Evolutionary conservation across 2,888 invertebrate genomes (phyloP).

Genomic region (Pheosia gnoma): DNA sequence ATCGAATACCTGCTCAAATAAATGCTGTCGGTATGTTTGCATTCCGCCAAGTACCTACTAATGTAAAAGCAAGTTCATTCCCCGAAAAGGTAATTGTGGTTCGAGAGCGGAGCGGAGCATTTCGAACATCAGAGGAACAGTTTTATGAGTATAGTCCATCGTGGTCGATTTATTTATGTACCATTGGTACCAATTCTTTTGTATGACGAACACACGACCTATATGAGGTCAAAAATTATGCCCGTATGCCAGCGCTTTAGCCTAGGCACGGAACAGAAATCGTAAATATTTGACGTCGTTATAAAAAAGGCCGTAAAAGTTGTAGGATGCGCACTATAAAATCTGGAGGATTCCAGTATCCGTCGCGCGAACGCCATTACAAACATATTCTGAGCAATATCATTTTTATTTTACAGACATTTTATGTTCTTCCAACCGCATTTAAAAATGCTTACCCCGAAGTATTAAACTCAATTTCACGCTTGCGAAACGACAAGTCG

Average conservation of each 20-base stretch:
- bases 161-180: constrained; percentile 53
- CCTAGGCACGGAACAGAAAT: constrained; percentile 40
- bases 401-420: constrained; percentile 41
- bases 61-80: constrained; percentile 58
- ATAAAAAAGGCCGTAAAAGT: constrained; percentile 62
- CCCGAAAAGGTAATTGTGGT: constrained; percentile 52
- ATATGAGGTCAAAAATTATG: constrained; percentile 40
- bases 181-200: constrained; percentile 50
- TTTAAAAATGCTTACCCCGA: constrained; percentile 34
- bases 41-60: constrained; percentile 44
- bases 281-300: constrained; percentile 46
- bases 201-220: constrained; percentile 33
- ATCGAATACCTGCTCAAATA: constrained; percentile 47
- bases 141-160: constrained; percentile 64
- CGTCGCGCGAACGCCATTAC: constrained; percentile 25
- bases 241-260: constrained; percentile 23
- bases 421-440: constrained; percentile 31
- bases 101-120: constrained; percentile 34
- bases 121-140: constrained; percentile 48
- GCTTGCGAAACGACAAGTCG: constrained; percentile 28
- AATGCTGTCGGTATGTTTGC: constrained; percentile 49
- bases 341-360: constrained; percentile 42
- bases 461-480: constrained; percentile 38
- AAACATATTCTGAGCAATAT: constrained; percentile 46
- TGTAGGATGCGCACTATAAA: constrained; percentile 55